Conservation (phyloP, 2,888 invertebrate genomes). For the Hypselothyrea guttata region DNA sequence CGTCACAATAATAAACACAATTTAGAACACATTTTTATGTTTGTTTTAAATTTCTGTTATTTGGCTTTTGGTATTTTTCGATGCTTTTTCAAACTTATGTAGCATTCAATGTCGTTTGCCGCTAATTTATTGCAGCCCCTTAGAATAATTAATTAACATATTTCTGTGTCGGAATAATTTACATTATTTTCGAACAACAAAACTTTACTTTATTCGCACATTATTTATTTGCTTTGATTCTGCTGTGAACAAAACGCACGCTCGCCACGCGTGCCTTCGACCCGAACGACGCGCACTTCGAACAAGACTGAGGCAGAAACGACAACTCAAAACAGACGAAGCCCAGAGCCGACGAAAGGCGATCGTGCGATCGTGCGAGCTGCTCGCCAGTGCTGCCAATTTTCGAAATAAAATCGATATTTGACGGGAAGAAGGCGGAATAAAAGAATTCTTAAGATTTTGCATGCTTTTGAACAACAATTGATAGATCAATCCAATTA, state of each 20-base stretch:
- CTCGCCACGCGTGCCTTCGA: constrained; percentile 67
- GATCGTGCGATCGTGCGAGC: background rate
- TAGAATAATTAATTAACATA: constrained; percentile 38
- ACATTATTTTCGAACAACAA: constrained; percentile 44
- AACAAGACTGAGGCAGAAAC: constrained; percentile 62
- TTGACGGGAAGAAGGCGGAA: too few relatives aligned
- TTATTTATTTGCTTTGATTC: constrained; percentile 1
- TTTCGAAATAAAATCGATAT: too few relatives aligned
- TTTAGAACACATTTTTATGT: constrained; percentile 33
- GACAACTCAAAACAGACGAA: constrained; percentile 23
- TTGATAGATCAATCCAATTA: too few relatives aligned
- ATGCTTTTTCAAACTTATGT: constrained; percentile 41
- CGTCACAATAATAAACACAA: constrained; percentile 16
- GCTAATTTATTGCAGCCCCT: constrained; percentile 43
- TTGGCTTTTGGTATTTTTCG: constrained; percentile 9
- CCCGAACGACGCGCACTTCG: constrained; percentile 75
- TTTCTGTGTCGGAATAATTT: constrained; percentile 45
- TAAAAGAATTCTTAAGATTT: too few relatives aligned
- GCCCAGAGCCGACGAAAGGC: constrained; percentile 19
- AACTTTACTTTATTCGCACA: constrained; percentile 45
- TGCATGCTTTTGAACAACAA: too few relatives aligned
- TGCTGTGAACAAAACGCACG: constrained; percentile 19
- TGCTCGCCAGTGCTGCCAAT: too few relatives aligned
- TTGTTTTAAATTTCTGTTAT: constrained; percentile 1
- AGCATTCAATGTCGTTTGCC: constrained; percentile 50